phyloP scores from a whole-genome alignment of 2,797 vertebrate genomes.

The Diplodus sargus region DNA sequence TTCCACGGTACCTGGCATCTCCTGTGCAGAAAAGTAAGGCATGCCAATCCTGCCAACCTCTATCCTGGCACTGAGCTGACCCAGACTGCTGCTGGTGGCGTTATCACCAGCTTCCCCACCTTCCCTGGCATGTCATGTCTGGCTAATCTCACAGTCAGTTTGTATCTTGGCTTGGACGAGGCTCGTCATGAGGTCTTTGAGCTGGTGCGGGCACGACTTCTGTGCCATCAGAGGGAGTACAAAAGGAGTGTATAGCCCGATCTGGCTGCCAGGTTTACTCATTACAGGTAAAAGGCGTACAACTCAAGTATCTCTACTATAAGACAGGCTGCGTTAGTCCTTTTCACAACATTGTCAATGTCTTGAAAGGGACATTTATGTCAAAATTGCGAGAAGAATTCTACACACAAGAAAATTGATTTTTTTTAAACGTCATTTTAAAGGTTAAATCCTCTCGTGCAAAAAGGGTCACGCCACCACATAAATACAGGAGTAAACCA shows the following conservation, averaged over 20 bases:
- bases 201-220: constrained; percentile 39
- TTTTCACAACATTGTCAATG: background rate
- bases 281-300: constrained; percentile 32
- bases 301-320: constrained; percentile 20
- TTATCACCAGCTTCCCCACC: constrained; percentile 66
- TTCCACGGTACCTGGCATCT: constrained; percentile 56
- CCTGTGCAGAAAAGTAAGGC: constrained; percentile 36
- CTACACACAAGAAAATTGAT: background rate
- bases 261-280: constrained; percentile 52
- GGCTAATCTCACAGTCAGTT: constrained; percentile 71
- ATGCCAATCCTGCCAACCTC: constrained; percentile 59
- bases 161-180: constrained; percentile 56
- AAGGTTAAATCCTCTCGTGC: background rate
- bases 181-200: constrained; percentile 56
- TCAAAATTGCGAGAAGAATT: background rate
- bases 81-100: constrained; percentile 65
- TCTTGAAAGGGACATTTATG: background rate
- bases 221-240: constrained; percentile 39
- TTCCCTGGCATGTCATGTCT: constrained; percentile 66
- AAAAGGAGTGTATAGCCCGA: constrained; percentile 41
- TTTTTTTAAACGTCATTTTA: background rate
- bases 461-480: background rate
- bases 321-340: constrained; percentile 1
- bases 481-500: background rate
- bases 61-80: constrained; percentile 64